Evolutionary conservation across 2,113 vertebrate species (phyloP).

Genomic region (Hystrix brachyura): DNA sequence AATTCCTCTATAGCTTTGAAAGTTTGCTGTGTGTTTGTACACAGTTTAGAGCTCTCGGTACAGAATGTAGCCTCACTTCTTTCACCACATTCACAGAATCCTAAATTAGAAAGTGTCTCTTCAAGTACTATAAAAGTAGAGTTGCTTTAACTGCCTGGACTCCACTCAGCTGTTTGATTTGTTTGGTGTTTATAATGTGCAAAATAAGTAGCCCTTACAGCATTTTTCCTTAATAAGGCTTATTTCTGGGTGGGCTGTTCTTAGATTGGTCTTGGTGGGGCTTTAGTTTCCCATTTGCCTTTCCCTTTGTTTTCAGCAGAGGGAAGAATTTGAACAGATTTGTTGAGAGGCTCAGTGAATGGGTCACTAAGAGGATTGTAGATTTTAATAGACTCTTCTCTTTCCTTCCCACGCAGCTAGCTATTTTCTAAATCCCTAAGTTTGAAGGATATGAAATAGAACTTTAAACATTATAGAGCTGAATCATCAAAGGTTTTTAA

Average conservation of each 20-base stretch:
- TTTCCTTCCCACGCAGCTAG: constrained; percentile 45
- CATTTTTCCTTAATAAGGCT: constrained; percentile 36
- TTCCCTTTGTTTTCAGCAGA: constrained; percentile 70
- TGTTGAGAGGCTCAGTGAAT: constrained; percentile 54
- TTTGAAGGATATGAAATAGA: constrained; percentile 72
- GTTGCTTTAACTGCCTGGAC: background rate
- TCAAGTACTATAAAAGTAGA: background rate
- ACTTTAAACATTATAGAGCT: constrained; percentile 65
- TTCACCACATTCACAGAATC: background rate
- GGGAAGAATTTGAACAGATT: constrained; percentile 62
- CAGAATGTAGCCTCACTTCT: background rate
- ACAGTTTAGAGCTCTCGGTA: background rate
- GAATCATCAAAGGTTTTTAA: constrained; percentile 77
- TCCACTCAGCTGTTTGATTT: background rate
- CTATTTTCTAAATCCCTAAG: constrained; percentile 63
- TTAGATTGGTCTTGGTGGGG: constrained; percentile 50
- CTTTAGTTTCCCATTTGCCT: constrained; percentile 52
- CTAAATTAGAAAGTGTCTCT: constrained; percentile 26
- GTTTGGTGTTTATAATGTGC: background rate
- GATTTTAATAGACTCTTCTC: constrained; percentile 72
- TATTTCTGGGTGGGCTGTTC: constrained; percentile 26
- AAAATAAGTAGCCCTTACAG: constrained; percentile 34
- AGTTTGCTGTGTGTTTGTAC: background rate
- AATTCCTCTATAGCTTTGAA: background rate
- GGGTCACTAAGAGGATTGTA: constrained; percentile 76